Evolutionary conservation across 2,797 vertebrate genomes (phyloP), one percentile per base, ranked within the genome.

Genomic region (Podargus strigoides): DNA sequence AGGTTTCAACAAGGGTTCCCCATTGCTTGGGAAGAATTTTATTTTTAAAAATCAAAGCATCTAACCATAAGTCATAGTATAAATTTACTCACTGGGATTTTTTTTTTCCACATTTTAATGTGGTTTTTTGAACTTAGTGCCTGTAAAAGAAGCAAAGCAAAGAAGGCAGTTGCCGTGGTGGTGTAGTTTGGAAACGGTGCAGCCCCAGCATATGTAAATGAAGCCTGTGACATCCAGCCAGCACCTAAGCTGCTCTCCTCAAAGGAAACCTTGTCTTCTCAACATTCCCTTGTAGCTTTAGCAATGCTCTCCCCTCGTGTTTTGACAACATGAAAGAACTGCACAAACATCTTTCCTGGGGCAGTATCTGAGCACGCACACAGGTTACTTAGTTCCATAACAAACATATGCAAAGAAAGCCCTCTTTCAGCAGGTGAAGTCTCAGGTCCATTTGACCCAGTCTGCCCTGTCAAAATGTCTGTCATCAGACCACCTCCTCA

Each of bases 301-400:
- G 83, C 67, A 94, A 82, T 50, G 56, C 87, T 91, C 59, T 91
- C 62, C 55, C 59, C 67, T 86, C 2, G 3, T 96, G 85, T 96
- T 94, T 93, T 95, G 87, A 76, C 89, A 95, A 96, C 93, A 95
- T 1, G 12, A 24, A 50, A 87, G 83, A 95, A 95, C 63, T 96
- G 95, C 93, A 94, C 89, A 95, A 94, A 91, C 67, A 63, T 58
- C 59, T 88, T 77, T 58, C 63, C 56, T 34, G 59, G n/a, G 75
- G 90, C 90, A 87, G 6, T 85, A 87, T 15, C 87, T 69, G 50
- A 91, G 68, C 46, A 55, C 14, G 9, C 68, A 76, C 34, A 69
- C 1, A n/a, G n/a, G 0, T 7, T 70, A 62, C 67, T 91, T 95
- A 78, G 74, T 96, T 92, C 93, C 88, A 90, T 46, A 95, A 96